Evolutionary conservation across 2,113 vertebrate genomes (phyloP).

Genomic region (Hyaena hyaena): DNA sequence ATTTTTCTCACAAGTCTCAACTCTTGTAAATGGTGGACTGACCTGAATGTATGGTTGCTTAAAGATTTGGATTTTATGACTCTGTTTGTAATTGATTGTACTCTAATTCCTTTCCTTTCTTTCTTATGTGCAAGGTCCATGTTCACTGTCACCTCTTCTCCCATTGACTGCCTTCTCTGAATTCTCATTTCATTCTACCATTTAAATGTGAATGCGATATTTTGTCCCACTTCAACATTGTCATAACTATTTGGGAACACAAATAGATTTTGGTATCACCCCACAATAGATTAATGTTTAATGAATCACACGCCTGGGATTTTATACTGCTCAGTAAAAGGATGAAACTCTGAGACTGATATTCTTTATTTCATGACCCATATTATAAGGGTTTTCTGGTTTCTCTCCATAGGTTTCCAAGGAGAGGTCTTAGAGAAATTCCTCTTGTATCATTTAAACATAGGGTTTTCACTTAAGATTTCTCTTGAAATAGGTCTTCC

Average conservation of each 20-base stretch:
- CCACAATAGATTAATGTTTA: neutral
- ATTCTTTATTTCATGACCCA: neutral
- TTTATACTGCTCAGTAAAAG: neutral
- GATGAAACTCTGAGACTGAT: neutral
- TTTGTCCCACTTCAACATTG: neutral
- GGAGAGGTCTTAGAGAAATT: neutral
- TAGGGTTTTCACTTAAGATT: neutral
- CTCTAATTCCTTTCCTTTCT: neutral
- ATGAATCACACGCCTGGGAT: neutral
- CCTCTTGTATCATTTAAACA: neutral
- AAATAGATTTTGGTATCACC: neutral
- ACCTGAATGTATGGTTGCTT: neutral
- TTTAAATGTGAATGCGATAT: neutral
- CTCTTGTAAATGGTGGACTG: neutral
- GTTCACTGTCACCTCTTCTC: neutral
- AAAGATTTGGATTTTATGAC: neutral
- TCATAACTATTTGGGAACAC: neutral
- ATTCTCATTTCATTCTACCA: slow-evolving; percentile 4
- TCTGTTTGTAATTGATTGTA: neutral
- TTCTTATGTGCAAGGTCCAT: neutral
- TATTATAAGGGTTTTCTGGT: neutral
- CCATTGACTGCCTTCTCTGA: neutral
- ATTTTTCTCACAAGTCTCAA: neutral
- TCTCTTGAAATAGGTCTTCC: neutral
- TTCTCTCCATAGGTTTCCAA: neutral